Percentiles rank a stretch among this genome's conserved stretches.
These are phyloP conservation scores for Leptobrachium ailaonicum DNA, from an alignment of 2,113 vertebrate species.

Conservation along the genomic window DNA sequence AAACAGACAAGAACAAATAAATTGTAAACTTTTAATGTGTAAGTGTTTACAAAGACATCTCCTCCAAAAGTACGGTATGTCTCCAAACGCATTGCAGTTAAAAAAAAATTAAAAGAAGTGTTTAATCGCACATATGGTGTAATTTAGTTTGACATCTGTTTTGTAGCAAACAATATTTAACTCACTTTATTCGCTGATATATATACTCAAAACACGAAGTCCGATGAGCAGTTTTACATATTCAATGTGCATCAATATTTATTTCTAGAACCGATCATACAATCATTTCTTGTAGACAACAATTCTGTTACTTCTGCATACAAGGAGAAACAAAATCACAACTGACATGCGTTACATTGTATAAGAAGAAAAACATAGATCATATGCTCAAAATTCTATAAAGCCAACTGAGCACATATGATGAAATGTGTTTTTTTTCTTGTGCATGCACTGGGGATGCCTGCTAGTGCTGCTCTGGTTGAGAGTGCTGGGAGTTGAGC, in stretches of 20 bases:
- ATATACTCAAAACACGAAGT: constrained; percentile 79
- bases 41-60: constrained; percentile 69
- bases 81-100: constrained; percentile 66
- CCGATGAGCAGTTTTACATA: constrained; percentile 73
- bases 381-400: too few relatives aligned
- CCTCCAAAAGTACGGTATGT: constrained; percentile 67
- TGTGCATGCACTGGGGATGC: too few relatives aligned
- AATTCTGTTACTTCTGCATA: not conserved
- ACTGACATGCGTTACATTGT: too few relatives aligned
- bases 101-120: constrained; percentile 69
- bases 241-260: constrained; percentile 80
- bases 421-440: too few relatives aligned
- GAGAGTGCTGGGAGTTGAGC: too few relatives aligned
- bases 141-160: constrained; percentile 87
- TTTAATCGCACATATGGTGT: constrained; percentile 86
- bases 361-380: too few relatives aligned
- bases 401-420: too few relatives aligned
- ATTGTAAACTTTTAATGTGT: constrained; percentile 68
- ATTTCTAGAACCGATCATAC: constrained; percentile 50
- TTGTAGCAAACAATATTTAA: constrained; percentile 87
- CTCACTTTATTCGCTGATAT: constrained; percentile 82
- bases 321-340: too few relatives aligned
- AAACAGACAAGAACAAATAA: constrained; percentile 50
- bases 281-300: not conserved
- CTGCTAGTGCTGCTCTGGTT: too few relatives aligned